These are phyloP conservation scores for Dolichotis patagonum DNA, from an alignment of 2,113 vertebrate genomes.

Conservation along the genomic window DNA sequence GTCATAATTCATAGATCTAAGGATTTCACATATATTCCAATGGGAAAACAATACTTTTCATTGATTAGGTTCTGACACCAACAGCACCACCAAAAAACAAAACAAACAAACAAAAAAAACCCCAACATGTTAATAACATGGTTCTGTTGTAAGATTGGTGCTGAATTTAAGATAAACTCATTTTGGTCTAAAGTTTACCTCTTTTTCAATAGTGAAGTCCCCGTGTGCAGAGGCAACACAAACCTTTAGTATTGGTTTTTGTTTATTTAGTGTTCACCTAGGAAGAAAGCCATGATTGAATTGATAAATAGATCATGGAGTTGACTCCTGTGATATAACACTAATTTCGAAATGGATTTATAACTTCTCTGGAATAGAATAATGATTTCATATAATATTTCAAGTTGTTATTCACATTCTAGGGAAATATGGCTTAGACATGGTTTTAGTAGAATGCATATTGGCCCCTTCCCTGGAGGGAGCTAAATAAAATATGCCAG, in stretches of 20 bases:
- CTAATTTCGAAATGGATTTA: conserved; percentile 50
- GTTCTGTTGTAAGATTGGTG: not conserved
- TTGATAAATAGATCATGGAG: conserved; percentile 27
- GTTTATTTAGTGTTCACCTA: not conserved
- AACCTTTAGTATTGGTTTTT: not conserved
- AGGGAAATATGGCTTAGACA: conserved; percentile 48
- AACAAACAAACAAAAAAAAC: not conserved
- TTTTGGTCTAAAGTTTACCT: not conserved
- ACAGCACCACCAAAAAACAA: not conserved
- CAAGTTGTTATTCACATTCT: conserved; percentile 67
- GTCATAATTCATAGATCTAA: not conserved
- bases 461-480: conserved; percentile 71
- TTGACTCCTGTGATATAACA: not conserved
- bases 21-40: not conserved
- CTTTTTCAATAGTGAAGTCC: not conserved
- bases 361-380: not conserved
- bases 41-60: not conserved
- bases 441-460: conserved; percentile 70
- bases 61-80: not conserved
- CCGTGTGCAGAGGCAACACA: not conserved
- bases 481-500: conserved; percentile 80
- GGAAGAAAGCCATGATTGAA: not conserved
- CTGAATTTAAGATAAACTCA: not conserved
- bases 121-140: not conserved
- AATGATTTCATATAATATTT: conserved; percentile 4